Evolutionary conservation across 2,797 vertebrate species (phyloP), one percentile per base, ranked within the genome.

Genomic region (Hydrophis major): DNA sequence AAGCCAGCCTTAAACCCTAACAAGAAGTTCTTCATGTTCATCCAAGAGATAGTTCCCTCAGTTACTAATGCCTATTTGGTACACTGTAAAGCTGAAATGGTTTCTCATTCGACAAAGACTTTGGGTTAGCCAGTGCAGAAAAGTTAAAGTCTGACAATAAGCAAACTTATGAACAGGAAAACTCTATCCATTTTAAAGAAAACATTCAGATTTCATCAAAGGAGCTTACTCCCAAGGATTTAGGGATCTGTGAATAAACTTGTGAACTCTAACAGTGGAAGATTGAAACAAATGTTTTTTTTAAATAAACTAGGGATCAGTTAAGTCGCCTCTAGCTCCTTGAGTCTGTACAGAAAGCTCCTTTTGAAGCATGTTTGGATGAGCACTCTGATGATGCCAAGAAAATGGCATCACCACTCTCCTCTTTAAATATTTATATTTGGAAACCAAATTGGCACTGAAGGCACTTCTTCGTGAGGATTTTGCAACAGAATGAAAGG

Each of bases 1-100:
- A 89, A 93, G 83, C 2, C 10, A 95, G 87, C 57, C 90, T 89
- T 61, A 57, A 88, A 32, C 91, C 28, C n/a, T 86, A 95, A 60
- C 94, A 42, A 50, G 27, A 89, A 91, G 92, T 88, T 74, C 11
- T 47, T 88, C n/a, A 59, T n/a, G 20, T 74, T 90, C 53, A 1
- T 20, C 25, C 59, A 83, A 83, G 42, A 47, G 37, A 25, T 11
- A 83, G 42, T 83, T 83, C 47, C 74, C 74, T 83, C 74, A 47
- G 42, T 47, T 25, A 25, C 16, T 87, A 90, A 87, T 14, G 87
- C 0, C 92, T n/a, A 47, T 94, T 88, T 90, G 86, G n/a, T 50
- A 42, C 0, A n/a, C 53, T 57, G 61, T 42, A 69, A 56, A 27
- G 16, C 4, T 27, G 13, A 69, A 32, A 6, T 57, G 61, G 6